Percentiles rank a stretch among this genome's conserved stretches.
phyloP scores from a whole-genome alignment of 2,888 invertebrate species.

The Crioceris asparagi region DNA sequence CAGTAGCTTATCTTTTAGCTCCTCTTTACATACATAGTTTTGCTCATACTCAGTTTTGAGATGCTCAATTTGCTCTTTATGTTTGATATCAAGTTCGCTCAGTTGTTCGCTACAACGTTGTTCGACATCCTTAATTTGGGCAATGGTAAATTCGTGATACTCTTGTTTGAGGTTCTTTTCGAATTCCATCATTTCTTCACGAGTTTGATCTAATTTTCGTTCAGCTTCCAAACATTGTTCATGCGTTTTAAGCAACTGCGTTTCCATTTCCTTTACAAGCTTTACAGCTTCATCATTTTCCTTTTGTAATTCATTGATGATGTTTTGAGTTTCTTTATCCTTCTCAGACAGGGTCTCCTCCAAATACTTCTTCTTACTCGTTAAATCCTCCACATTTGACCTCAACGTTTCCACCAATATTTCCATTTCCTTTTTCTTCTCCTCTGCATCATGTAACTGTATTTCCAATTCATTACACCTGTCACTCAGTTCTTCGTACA shows the following conservation, averaged over 20 bases:
- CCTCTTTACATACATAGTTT: conserved; percentile 46
- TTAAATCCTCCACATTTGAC: conserved; percentile 20
- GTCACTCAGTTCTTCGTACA: conserved; percentile 31
- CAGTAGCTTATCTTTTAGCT: conserved; percentile 42
- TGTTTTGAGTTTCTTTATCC: conserved; percentile 29
- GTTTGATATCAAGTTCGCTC: conserved; percentile 18
- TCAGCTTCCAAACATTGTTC: conserved; percentile 18
- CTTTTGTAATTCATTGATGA: conserved; percentile 27
- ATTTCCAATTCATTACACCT: conserved; percentile 20
- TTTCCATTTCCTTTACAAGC: conserved; percentile 13
- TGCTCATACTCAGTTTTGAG: conserved; percentile 43
- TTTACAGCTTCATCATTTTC: conserved; percentile 25
- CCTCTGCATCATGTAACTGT: conserved; percentile 20
- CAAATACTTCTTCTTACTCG: conserved; percentile 19
- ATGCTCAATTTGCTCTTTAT: conserved; percentile 28
- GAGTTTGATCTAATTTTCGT: conserved; percentile 19
- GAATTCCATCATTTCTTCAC: conserved; percentile 17
- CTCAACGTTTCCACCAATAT: conserved; percentile 27
- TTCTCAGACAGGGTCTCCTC: conserved; percentile 25
- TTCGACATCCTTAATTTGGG: conserved; percentile 21
- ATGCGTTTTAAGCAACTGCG: conserved; percentile 17
- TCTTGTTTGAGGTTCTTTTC: conserved; percentile 19
- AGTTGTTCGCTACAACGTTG: conserved; percentile 17
- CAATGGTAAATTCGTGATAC: conserved; percentile 17
- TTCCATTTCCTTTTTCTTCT: conserved; percentile 21